Base-by-base conservation (phyloP, 2,888 invertebrate genomes). In the Catocala sponsa region DNA sequence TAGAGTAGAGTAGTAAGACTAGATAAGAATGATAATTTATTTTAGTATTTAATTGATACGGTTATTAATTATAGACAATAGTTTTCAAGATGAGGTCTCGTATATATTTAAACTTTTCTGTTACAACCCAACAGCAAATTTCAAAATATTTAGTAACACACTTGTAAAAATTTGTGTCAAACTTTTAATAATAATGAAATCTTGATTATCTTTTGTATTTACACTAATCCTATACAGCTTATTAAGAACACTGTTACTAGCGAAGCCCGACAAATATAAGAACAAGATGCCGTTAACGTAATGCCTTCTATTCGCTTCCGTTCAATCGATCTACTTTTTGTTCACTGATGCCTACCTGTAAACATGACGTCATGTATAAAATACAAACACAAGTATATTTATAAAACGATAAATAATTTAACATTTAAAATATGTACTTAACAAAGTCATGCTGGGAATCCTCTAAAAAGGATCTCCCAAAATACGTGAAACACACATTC, bases 261-360 rank as follows among this genome's bases (percentile, higher is more conserved):
- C 38, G 87, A 89, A 88, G 83, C 88, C 89, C 63, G 12, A 80
- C 74, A 81, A 83, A 78, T 76, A 72, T 68, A 72, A 78, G 73
- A 71, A 71, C 68, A 72, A 74, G 68, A 73, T 73, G 57, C 69
- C 58, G 73, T 76, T 71, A 72, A 65, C 69, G 53, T 67, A 65
- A 75, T 71, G 50, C 64, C 59, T 55, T 57, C 65, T 59, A 68
- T 79, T 69, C 44, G 64, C 63, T 68, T 68, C 68, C 63, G 47
- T 59, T 71, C 65, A 66, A 77, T 76, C 63, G 68, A 68, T 76
- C 63, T 70, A 75, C 65, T 48, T 70, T 64, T 61, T 63, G 6
- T 63, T 52, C 46, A 47, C 57, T 38, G 48, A 43, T 62, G 58
- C 61, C 62, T 75, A 65, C 59, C 54, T 46, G 54, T 61, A 62